phyloP scores from a whole-genome alignment of 2,113 vertebrate genomes.

The Sander vitreus region DNA sequence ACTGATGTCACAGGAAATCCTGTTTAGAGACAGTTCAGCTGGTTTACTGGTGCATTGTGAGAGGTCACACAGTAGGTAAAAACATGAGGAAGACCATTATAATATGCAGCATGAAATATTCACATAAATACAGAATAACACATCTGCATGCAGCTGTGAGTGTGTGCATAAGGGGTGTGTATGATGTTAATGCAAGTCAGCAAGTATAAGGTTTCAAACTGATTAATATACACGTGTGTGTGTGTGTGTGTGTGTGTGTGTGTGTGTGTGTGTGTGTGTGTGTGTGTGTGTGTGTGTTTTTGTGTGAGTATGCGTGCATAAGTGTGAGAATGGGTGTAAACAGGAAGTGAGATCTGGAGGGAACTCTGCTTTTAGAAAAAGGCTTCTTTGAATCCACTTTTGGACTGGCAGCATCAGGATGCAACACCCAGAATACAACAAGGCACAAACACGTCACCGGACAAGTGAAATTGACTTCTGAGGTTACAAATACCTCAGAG shows the following conservation, averaged over 20 bases:
- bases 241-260: background rate
- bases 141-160: background rate
- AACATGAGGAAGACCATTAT: background rate
- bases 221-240: background rate
- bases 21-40: conserved; percentile 42
- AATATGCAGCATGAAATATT: conserved; percentile 8
- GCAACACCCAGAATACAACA: conserved; percentile 70
- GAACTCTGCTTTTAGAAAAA: conserved; percentile 69
- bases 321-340: conserved; percentile 57
- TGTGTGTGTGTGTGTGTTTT: background rate
- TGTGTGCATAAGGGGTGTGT: background rate
- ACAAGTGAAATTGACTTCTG: conserved; percentile 62
- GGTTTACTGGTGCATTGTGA: conserved; percentile 25
- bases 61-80: conserved; percentile 7
- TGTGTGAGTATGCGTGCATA: background rate
- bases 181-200: background rate
- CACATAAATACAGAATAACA: background rate
- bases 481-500: conserved; percentile 27
- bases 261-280: conserved; percentile 17
- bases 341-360: conserved; percentile 59
- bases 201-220: background rate
- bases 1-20: conserved; percentile 51
- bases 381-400: conserved; percentile 70
- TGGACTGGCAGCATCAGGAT: conserved; percentile 68
- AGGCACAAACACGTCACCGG: conserved; percentile 49